These are phyloP conservation scores for Lophotis ruficrista DNA, from an alignment of 2,113 vertebrate species.

Conservation along the genomic window DNA sequence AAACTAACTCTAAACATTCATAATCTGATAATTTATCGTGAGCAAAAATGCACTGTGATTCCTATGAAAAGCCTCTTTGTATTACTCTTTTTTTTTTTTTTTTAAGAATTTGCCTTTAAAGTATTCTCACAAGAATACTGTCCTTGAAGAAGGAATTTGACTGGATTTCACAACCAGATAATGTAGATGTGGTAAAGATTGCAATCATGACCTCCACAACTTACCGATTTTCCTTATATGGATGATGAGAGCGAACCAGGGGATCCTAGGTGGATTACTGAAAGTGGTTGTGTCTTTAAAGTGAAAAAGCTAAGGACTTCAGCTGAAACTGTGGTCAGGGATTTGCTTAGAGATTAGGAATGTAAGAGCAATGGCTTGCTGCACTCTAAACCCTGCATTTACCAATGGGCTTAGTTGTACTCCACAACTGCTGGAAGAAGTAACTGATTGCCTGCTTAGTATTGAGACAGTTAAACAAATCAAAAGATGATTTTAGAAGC, in stretches of 20 bases:
- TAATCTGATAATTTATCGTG: neutral
- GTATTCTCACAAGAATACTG: neutral
- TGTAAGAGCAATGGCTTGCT: neutral
- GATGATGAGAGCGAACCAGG: neutral
- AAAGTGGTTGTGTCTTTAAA: neutral
- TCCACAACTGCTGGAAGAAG: neutral
- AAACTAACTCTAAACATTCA: neutral
- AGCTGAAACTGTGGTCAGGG: neutral
- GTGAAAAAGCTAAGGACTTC: neutral
- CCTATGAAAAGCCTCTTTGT: neutral
- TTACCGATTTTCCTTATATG: neutral
- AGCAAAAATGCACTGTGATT: neutral
- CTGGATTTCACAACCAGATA: neutral
- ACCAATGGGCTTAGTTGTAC: neutral
- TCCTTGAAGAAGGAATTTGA: neutral
- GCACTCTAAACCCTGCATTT: neutral
- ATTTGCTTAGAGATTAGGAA: neutral
- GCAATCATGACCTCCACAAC: neutral
- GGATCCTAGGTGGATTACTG: neutral
- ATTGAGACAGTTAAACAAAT: neutral
- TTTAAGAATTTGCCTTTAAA: neutral
- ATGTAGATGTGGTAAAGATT: neutral
- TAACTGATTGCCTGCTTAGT: neutral
- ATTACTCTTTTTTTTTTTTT: neutral
- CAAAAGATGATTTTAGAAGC: neutral